phyloP scores from a whole-genome alignment of 1,140 invertebrate genomes.

The Scaptomyza montana region DNA sequence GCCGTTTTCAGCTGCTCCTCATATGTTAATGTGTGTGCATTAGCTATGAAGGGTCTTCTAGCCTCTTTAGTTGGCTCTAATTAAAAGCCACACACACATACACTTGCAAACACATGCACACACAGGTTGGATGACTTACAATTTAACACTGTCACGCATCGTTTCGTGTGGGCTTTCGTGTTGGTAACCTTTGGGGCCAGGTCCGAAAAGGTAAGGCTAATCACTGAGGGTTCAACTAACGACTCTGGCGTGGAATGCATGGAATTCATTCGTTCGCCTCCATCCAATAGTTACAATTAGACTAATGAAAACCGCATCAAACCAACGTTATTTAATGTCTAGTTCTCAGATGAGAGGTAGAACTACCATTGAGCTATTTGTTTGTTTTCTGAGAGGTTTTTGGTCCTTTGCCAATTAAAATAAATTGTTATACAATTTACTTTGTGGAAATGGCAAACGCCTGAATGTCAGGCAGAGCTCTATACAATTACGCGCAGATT shows the following conservation, averaged over 20 bases:
- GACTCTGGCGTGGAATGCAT: conserved; percentile 11
- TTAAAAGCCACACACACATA: conserved; percentile 64
- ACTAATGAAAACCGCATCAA: conserved; percentile 77
- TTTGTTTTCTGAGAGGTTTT: conserved; percentile 40
- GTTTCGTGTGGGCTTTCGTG: conserved; percentile 62
- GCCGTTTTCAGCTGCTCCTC: conserved; percentile 64
- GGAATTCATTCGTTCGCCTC: not conserved
- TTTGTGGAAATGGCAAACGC: conserved; percentile 29
- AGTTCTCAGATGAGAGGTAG: conserved; percentile 55
- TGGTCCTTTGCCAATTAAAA: conserved; percentile 74
- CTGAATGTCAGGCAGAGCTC: conserved; percentile 33
- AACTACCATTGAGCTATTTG: conserved; percentile 12
- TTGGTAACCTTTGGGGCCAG: conserved; percentile 44
- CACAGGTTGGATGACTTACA: conserved; percentile 41
- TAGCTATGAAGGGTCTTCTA: conserved; percentile 45
- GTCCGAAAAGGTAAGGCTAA: conserved; percentile 60
- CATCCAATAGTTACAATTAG: conserved; percentile 73
- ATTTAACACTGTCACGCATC: conserved; percentile 80
- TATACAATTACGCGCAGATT: conserved; percentile 67
- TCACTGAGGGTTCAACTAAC: conserved; percentile 53
- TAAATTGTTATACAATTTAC: conserved; percentile 80
- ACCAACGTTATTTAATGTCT: conserved; percentile 72
- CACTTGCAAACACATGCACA: conserved; percentile 11
- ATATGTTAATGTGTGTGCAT: conserved; percentile 75
- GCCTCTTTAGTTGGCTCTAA: conserved; percentile 67